Evolutionary conservation across 2,113 vertebrate genomes (phyloP).

Genomic region (Paramormyrops kingsleyae): DNA sequence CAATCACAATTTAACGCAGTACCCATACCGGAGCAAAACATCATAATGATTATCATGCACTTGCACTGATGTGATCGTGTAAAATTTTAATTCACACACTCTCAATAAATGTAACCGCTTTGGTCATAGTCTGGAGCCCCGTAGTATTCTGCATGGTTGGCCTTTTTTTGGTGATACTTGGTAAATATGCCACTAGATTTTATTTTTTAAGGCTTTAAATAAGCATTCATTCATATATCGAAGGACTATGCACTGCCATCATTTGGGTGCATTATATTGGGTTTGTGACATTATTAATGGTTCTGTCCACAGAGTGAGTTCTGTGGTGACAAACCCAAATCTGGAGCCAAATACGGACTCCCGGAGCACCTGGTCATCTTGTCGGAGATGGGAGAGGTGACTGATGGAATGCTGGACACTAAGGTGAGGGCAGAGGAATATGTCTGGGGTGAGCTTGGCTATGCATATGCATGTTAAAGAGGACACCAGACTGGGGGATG

Average conservation of each 20-base stretch:
- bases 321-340: slow-evolving; percentile 96
- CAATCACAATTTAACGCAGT: neutral
- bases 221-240: neutral
- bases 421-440: slow-evolving; percentile 66
- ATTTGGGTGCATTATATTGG: neutral
- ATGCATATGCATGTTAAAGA: neutral
- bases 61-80: neutral
- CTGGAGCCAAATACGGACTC: slow-evolving; percentile 85
- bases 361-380: slow-evolving; percentile 85
- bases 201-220: no score
- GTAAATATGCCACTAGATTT: no score
- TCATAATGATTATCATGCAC: neutral
- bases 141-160: no score
- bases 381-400: slow-evolving; percentile 97
- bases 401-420: slow-evolving; percentile 92
- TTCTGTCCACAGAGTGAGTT: slow-evolving; percentile 78
- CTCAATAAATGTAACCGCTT: neutral
- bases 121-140: neutral
- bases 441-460: neutral
- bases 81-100: neutral
- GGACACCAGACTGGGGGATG: neutral
- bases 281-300: neutral
- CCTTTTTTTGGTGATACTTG: no score
- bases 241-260: neutral
- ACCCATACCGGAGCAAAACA: neutral